Evolutionary conservation across 2,113 vertebrate genomes (phyloP).

Genomic region (Phainopepla nitens): DNA sequence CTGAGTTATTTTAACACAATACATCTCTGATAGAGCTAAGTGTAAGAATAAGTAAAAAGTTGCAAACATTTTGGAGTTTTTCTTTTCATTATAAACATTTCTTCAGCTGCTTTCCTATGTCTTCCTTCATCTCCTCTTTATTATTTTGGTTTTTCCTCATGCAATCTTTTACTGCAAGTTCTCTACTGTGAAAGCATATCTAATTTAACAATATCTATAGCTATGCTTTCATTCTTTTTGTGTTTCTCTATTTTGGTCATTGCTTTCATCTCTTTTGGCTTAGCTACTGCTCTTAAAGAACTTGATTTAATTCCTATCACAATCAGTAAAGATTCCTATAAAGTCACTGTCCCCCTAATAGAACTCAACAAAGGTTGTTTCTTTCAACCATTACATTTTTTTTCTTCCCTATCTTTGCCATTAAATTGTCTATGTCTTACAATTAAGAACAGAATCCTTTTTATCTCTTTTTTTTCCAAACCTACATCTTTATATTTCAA

Average conservation of each 20-base stretch:
- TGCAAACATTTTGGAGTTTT: neutral
- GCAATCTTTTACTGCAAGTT: neutral
- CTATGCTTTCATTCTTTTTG: neutral
- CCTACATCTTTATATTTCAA: neutral
- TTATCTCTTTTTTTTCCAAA: neutral
- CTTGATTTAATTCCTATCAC: neutral
- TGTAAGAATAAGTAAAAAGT: neutral
- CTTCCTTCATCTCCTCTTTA: neutral
- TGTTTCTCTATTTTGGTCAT: neutral
- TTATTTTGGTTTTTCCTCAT: neutral
- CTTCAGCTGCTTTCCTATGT: neutral
- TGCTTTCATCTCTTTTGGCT: neutral
- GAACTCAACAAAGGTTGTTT: neutral
- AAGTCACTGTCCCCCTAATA: neutral
- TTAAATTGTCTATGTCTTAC: neutral
- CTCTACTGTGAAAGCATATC: neutral
- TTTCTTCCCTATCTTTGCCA: neutral
- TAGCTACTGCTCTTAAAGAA: neutral
- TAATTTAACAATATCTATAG: neutral
- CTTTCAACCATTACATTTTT: neutral
- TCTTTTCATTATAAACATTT: neutral
- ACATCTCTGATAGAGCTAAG: neutral
- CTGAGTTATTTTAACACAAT: neutral
- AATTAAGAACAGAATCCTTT: neutral
- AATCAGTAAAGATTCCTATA: neutral